phyloP scores from a whole-genome alignment of 2,113 vertebrate genomes.

The Oncorhynchus keta region DNA sequence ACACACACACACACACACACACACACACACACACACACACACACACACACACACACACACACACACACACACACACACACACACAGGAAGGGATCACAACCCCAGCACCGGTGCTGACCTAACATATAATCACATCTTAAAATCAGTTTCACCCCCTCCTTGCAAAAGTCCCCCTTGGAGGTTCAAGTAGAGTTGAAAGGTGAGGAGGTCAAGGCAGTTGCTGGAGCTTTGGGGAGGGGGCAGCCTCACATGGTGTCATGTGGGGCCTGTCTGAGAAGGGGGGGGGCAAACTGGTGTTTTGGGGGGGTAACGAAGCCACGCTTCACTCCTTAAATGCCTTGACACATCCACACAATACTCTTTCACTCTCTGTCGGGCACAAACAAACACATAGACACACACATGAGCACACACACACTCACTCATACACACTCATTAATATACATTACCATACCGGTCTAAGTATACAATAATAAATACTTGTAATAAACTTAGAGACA shows the following conservation, averaged over 20 bases:
- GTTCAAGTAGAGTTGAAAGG: slow-evolving; percentile 90
- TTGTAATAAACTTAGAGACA: neutral
- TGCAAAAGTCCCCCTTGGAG: slow-evolving; percentile 75
- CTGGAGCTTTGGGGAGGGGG: slow-evolving; percentile 58
- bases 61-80: slow-evolving; percentile 73
- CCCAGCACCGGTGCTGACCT: slow-evolving; percentile 75
- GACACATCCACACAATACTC: neutral
- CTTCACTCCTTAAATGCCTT: slow-evolving; percentile 6
- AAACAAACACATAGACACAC: neutral
- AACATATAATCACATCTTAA: slow-evolving; percentile 79
- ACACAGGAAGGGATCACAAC: slow-evolving; percentile 81
- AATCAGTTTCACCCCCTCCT: slow-evolving; percentile 26
- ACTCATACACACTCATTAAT: slow-evolving; percentile 16
- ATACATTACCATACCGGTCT: neutral
- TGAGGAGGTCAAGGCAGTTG: slow-evolving; percentile 83
- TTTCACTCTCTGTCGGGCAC: slow-evolving; percentile 8
- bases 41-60: slow-evolving; percentile 43
- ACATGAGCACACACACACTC: slow-evolving; percentile 28
- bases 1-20: slow-evolving; percentile 66
- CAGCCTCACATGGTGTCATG: slow-evolving; percentile 60
- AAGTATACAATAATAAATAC: neutral
- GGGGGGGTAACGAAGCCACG: neutral
- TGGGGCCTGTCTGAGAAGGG: too few relatives aligned
- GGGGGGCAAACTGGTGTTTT: neutral
- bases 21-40: slow-evolving; percentile 69